These are phyloP conservation scores for Electrona antarctica DNA, from an alignment of 2,113 vertebrate genomes.

Conservation along the genomic window DNA sequence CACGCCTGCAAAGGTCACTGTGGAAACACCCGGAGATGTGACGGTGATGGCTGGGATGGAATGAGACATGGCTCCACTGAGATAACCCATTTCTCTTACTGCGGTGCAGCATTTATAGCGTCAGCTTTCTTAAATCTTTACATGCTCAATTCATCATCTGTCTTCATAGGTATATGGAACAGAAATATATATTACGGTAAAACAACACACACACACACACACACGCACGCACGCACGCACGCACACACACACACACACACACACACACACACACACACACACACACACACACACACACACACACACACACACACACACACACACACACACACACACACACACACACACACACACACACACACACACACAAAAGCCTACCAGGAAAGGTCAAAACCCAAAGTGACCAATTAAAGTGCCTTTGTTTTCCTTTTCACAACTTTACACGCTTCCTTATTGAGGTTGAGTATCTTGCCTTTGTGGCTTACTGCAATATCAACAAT, in stretches of 20 bases:
- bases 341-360: background rate
- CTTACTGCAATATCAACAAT: constrained; percentile 27
- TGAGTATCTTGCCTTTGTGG: constrained; percentile 25
- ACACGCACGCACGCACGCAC: too few relatives aligned
- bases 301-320: background rate
- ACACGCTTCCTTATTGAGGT: background rate
- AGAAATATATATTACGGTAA: too few relatives aligned
- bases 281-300: too few relatives aligned
- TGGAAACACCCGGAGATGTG: constrained; percentile 56
- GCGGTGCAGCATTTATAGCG: constrained; percentile 3
- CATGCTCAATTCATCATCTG: constrained; percentile 5
- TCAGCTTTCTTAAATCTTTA: constrained; percentile 32
- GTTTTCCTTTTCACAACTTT: constrained; percentile 4
- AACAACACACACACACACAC: background rate
- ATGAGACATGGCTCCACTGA: constrained; percentile 59
- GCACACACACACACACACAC: background rate
- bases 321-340: too few relatives aligned
- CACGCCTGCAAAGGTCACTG: constrained; percentile 68
- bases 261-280: background rate
- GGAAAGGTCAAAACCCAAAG: background rate
- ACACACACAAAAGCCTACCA: background rate
- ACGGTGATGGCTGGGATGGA: constrained; percentile 55
- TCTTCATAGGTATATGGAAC: background rate
- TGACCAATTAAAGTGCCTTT: background rate
- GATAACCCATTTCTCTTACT: constrained; percentile 48